Evolutionary conservation across 2,797 vertebrate genomes (phyloP), one percentile per base, ranked within the genome.

Genomic region (Eremophila alpestris): DNA sequence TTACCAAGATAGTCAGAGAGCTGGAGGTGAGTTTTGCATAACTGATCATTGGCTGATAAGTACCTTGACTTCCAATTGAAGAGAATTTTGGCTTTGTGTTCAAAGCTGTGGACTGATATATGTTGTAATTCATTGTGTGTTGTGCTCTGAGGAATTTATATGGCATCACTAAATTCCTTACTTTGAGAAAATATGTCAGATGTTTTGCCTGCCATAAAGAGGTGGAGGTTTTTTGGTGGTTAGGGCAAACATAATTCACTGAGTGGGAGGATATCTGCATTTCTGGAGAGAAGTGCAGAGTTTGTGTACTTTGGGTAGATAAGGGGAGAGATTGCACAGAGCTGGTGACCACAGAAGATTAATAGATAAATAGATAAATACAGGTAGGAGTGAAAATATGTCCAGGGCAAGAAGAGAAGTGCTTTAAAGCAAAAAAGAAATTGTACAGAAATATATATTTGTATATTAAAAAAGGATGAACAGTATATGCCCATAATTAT

Each of bases 1-100:
- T 93, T 97, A 98, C 46, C 96, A 98, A 94, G 97, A 98, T 98
- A 96, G 97, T 97, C n/a, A 98, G 98, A 89, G 98, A 98, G 82
- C 96, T 98, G 76, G 98, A 99, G 98, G 99, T 99, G 71, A 96
- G 97, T 87, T 78, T 69, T 73, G 30, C 74, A 4, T 54, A 71
- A 62, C 36, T 81, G 38, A 60, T 64, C 32, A 40, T 74, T 77
- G 15, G 41, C 29, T 45, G 58, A 40, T 89, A 48, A 90, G 58
- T 70, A 49, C 13, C 58, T 89, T 77, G 13, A 34, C 11, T 46
- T 85, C 8, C 78, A 8, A 78, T 32, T 36, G 41, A 60, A 60
- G 27, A 34, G 14, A 56, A 38, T 82, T 90, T 85, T 79, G 34
- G 62, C 64, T 87, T 86, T 49, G 32, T 3, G 30, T 59, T 81